These are phyloP conservation scores for Ormyrus rosae DNA, from an alignment of 2,888 invertebrate species.

Conservation along the genomic window DNA sequence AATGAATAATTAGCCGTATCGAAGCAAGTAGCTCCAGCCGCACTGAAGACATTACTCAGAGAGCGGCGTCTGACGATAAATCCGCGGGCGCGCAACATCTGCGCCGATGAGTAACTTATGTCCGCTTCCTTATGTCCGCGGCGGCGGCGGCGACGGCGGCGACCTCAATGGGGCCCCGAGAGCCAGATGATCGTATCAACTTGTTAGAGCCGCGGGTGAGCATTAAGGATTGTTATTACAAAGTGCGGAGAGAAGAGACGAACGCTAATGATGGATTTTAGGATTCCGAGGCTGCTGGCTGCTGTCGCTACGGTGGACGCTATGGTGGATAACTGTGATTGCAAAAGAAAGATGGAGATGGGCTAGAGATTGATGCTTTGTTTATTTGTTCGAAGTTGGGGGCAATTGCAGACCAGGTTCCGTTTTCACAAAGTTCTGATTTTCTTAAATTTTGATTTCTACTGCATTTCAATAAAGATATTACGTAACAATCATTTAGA, in stretches of 20 bases:
- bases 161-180: slow-evolving; percentile 29
- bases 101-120: slow-evolving; percentile 65
- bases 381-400: too few relatives aligned
- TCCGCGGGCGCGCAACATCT: slow-evolving; percentile 64
- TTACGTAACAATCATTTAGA: too few relatives aligned
- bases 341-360: neutral
- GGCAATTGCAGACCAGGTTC: too few relatives aligned
- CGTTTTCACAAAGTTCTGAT: too few relatives aligned
- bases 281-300: neutral
- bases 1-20: slow-evolving; percentile 50
- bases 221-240: slow-evolving; percentile 32
- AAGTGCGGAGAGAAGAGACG: neutral
- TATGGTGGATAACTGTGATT: neutral
- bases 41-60: slow-evolving; percentile 68
- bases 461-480: too few relatives aligned
- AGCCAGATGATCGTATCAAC: slow-evolving; percentile 42
- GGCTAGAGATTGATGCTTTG: too few relatives aligned
- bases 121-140: too few relatives aligned
- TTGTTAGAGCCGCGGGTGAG: slow-evolving; percentile 29
- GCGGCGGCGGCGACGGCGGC: neutral
- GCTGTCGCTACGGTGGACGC: neutral
- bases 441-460: too few relatives aligned
- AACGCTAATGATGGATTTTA: slow-evolving; percentile 1
- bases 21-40: slow-evolving; percentile 6
- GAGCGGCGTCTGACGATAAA: slow-evolving; percentile 66